Conservation (phyloP, 2,797 vertebrate species). For the Leuciscus waleckii region DNA sequence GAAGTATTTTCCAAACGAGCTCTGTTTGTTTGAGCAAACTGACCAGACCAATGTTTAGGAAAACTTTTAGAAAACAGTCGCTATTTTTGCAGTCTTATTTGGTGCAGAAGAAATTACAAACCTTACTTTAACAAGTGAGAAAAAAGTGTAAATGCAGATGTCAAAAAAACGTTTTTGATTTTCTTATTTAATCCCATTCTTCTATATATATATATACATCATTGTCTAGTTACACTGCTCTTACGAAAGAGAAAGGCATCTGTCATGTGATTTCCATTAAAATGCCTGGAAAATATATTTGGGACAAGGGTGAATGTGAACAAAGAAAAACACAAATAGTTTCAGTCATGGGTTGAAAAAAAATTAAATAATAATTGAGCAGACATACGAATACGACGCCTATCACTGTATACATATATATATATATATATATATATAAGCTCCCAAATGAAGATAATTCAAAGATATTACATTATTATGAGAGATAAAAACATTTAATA, state of each 20-base stretch:
- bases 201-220: background rate
- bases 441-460: background rate
- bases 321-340: background rate
- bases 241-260: background rate
- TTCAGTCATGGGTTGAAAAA: background rate
- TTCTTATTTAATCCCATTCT: background rate
- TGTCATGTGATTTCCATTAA: slow-evolving; percentile 31
- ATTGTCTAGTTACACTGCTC: background rate
- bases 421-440: background rate
- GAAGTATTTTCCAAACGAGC: background rate
- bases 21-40: slow-evolving; percentile 7
- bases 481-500: background rate
- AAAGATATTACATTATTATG: background rate
- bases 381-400: too few relatives aligned
- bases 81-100: background rate
- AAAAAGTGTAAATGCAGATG: background rate
- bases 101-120: background rate
- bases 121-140: background rate
- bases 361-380: background rate
- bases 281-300: background rate
- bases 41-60: slow-evolving; percentile 20
- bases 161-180: background rate
- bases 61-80: background rate
- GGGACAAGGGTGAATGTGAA: background rate
- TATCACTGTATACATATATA: too few relatives aligned